Evolutionary conservation across 2,888 invertebrate species (phyloP).

Genomic region (Drosophila barbarae): DNA sequence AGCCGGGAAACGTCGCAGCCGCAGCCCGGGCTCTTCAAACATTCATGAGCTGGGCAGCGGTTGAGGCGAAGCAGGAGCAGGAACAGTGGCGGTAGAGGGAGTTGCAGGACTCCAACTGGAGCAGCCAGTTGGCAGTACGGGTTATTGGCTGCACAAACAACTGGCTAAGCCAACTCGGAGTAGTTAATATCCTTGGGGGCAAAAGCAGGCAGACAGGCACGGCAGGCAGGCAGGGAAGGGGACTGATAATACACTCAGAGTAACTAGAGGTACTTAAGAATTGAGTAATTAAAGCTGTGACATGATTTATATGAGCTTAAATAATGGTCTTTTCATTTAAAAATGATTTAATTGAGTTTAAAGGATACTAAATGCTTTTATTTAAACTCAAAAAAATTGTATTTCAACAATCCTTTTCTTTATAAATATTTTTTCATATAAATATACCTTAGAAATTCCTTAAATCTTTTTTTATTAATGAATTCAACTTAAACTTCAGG

Average conservation of each 20-base stretch:
- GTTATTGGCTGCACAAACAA: conserved; percentile 54
- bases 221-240: conserved; percentile 18
- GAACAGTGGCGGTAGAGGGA: not conserved
- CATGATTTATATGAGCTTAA: no score
- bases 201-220: conserved; percentile 26
- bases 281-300: not conserved
- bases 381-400: not conserved
- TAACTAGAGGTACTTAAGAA: not conserved
- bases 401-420: not conserved
- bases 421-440: not conserved
- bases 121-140: conserved; percentile 34
- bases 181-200: conserved; percentile 54
- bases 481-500: not conserved
- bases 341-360: rapidly evolving
- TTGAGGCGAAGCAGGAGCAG: conserved; percentile 9
- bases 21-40: conserved; percentile 59
- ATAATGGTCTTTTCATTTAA: rapidly evolving
- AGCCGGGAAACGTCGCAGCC: conserved; percentile 40
- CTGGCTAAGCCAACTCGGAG: conserved; percentile 34
- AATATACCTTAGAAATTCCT: no score
- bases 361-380: not conserved
- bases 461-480: not conserved
- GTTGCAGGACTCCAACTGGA: conserved; percentile 10
- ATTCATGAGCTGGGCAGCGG: conserved; percentile 59
- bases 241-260: conserved; percentile 5